Evolutionary conservation across 2,888 invertebrate species (phyloP).

Genomic region (Microplitis manilae): DNA sequence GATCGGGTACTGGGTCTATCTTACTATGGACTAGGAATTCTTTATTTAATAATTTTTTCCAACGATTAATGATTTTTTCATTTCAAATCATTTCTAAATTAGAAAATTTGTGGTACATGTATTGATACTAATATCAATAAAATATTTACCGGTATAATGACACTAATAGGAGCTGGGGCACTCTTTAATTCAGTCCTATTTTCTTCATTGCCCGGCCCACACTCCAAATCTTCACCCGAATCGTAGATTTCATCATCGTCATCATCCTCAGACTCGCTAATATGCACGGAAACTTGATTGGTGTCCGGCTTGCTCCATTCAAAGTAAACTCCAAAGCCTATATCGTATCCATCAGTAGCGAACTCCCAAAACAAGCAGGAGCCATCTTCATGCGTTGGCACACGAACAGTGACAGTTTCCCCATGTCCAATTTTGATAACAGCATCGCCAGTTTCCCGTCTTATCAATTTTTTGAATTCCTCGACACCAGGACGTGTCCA

Average conservation of each 20-base stretch:
- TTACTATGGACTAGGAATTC: too few species aligned
- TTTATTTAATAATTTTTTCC: not conserved
- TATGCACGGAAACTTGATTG: conserved; percentile 92
- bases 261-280: conserved; percentile 93
- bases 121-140: conserved; percentile 21
- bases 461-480: conserved; percentile 91
- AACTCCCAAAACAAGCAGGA: conserved; percentile 98
- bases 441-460: conserved; percentile 86
- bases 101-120: conserved; percentile 6
- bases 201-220: conserved; percentile 62
- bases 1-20: too few species aligned
- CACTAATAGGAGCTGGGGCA: conserved; percentile 62
- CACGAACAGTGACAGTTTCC: conserved; percentile 96
- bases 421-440: conserved; percentile 95
- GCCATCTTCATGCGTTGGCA: conserved; percentile 96
- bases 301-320: conserved; percentile 95
- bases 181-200: conserved; percentile 61
- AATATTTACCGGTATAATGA: conserved; percentile 66
- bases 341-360: conserved; percentile 97
- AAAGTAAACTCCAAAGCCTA: conserved; percentile 98
- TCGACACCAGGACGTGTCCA: conserved; percentile 94
- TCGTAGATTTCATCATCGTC: conserved; percentile 78
- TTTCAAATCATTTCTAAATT: not conserved
- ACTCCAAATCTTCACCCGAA: conserved; percentile 76
- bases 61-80: not conserved